These are phyloP conservation scores for Torymus auratus DNA, from an alignment of 2,888 invertebrate genomes.

Conservation along the genomic window DNA sequence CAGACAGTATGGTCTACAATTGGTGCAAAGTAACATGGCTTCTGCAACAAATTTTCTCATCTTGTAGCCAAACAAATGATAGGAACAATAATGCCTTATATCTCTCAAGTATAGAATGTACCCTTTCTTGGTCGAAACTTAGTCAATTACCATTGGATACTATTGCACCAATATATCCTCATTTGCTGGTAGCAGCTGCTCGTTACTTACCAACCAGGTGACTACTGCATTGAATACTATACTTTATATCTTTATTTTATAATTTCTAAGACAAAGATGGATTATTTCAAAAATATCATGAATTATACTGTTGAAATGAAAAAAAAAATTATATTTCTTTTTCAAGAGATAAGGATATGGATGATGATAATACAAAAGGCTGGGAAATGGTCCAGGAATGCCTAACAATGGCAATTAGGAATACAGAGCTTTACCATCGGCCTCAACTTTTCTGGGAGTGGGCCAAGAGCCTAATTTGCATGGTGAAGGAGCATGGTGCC, in stretches of 20 bases:
- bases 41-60: constrained; percentile 70
- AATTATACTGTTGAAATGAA: no score
- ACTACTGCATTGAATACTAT: not conserved
- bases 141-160: constrained; percentile 69
- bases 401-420: constrained; percentile 67
- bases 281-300: no score
- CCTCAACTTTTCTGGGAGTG: constrained; percentile 72
- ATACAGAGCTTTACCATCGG: constrained; percentile 64
- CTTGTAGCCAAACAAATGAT: constrained; percentile 65
- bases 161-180: constrained; percentile 69
- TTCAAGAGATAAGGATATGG: constrained; percentile 63
- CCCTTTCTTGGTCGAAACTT: constrained; percentile 70
- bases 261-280: no score
- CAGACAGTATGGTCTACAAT: constrained; percentile 64
- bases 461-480: constrained; percentile 67
- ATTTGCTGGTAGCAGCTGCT: constrained; percentile 69
- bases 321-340: no score
- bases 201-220: constrained; percentile 69
- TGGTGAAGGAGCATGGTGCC: constrained; percentile 67
- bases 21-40: constrained; percentile 71
- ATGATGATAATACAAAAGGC: constrained; percentile 62
- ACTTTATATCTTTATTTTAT: constrained; percentile 15
- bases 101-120: constrained; percentile 69
- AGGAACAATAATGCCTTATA: constrained; percentile 64
- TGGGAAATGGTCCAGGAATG: constrained; percentile 72